These are phyloP conservation scores for Drosophila biarmipes DNA, from an alignment of 1,140 invertebrate species.

Conservation along the genomic window DNA sequence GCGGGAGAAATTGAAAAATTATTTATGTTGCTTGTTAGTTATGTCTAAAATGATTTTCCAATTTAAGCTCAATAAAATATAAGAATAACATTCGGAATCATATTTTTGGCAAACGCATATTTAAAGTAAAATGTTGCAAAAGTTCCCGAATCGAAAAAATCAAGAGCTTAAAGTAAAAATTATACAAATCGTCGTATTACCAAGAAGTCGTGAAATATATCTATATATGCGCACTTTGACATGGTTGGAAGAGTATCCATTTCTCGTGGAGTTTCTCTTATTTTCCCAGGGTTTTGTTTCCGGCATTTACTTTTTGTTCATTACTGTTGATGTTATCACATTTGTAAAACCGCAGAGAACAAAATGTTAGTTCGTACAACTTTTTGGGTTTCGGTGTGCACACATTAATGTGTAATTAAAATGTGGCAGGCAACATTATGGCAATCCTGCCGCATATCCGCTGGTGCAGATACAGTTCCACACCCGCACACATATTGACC, in stretches of 20 bases:
- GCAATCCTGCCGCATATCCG: constrained; percentile 37
- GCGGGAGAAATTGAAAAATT: no score
- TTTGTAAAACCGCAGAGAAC: constrained; percentile 68
- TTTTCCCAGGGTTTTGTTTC: background rate
- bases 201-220: background rate
- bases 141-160: no score
- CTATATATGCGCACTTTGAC: background rate
- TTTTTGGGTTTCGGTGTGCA: constrained; percentile 60
- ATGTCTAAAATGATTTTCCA: no score
- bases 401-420: constrained; percentile 79
- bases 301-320: constrained; percentile 20
- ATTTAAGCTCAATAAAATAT: no score
- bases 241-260: background rate
- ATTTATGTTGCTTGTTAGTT: no score
- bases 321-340: constrained; percentile 57
- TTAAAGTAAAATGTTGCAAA: no score
- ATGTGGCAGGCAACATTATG: constrained; percentile 71
- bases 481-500: constrained; percentile 54
- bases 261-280: background rate
- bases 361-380: constrained; percentile 66
- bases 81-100: no score
- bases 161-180: no score
- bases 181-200: no score
- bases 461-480: constrained; percentile 23
- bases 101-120: no score